Percentiles rank a stretch among this genome's conserved stretches.
These are phyloP conservation scores for Caenorhabditis plicata DNA, from an alignment of 2,888 invertebrate genomes.

Conservation along the genomic window DNA sequence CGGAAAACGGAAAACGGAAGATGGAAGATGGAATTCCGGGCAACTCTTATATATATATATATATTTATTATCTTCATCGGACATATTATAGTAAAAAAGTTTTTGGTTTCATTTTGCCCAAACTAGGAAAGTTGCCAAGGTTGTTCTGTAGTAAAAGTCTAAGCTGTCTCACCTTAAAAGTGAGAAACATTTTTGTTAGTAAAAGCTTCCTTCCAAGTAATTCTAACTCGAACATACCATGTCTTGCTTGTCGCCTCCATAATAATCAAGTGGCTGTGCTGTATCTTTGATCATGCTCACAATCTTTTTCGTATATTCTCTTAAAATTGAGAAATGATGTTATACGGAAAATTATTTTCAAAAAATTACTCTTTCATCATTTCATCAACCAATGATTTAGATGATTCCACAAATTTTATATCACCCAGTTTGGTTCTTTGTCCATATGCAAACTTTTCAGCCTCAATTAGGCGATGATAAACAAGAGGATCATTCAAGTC, in stretches of 20 bases:
- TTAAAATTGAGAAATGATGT: slow-evolving; percentile 10
- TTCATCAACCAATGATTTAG: slow-evolving; percentile 74
- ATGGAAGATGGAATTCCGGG: too few relatives aligned
- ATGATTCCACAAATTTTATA: slow-evolving; percentile 74
- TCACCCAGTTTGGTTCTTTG: slow-evolving; percentile 72
- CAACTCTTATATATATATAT: too few relatives aligned
- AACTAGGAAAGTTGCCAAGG: too few relatives aligned
- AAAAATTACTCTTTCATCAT: slow-evolving; percentile 71
- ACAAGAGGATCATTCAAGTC: slow-evolving; percentile 68
- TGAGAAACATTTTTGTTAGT: too few relatives aligned
- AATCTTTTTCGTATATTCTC: slow-evolving; percentile 51
- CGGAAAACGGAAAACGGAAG: too few relatives aligned
- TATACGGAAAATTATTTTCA: background rate
- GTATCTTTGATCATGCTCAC: slow-evolving; percentile 50
- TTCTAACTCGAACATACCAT: slow-evolving; percentile 13
- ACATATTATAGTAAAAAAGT: too few relatives aligned
- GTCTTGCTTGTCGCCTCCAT: slow-evolving; percentile 67
- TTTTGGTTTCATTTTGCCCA: too few relatives aligned
- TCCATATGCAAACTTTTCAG: slow-evolving; percentile 88
- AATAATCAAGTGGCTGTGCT: slow-evolving; percentile 55
- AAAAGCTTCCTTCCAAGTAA: too few relatives aligned
- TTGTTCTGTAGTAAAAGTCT: too few relatives aligned
- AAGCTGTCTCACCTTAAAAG: too few relatives aligned
- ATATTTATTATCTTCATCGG: too few relatives aligned
- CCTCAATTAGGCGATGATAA: slow-evolving; percentile 83